Evolutionary conservation across 1,140 invertebrate genomes (phyloP).

Genomic region (Ruditapes philippinarum): DNA sequence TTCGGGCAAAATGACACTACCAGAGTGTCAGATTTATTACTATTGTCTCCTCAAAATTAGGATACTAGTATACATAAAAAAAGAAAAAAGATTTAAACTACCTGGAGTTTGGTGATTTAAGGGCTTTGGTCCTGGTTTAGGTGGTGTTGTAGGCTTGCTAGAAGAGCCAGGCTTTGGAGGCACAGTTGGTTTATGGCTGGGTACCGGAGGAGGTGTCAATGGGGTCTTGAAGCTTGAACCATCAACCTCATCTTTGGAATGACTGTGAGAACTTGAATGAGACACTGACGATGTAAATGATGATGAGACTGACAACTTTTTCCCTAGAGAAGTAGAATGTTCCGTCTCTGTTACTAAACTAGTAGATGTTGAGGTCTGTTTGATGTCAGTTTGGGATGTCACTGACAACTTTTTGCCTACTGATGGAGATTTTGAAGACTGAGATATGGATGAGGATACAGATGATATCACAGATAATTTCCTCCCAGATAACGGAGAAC

Average conservation of each 20-base stretch:
- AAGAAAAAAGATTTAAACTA: no score
- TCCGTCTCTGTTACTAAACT: neutral
- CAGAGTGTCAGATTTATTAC: no score
- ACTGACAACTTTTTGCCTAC: neutral
- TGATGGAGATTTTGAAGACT: neutral
- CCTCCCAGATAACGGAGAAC: neutral
- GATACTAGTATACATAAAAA: no score
- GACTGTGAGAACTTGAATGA: neutral
- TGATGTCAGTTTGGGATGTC: neutral
- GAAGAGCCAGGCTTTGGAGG: conserved; percentile 37
- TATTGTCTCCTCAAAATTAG: no score
- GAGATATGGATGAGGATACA: neutral
- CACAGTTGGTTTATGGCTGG: conserved; percentile 32
- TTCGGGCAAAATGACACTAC: no score
- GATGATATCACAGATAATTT: neutral
- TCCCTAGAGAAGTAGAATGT: neutral
- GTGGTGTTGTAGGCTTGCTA: neutral
- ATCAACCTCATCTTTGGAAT: conserved; percentile 2
- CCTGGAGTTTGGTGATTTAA: neutral
- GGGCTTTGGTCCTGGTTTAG: conserved; percentile 45
- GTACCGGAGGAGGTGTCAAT: neutral
- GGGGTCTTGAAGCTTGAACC: conserved; percentile 3
- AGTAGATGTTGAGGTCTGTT: neutral
- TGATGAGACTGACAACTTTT: neutral
- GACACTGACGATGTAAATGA: neutral